phyloP scores from a whole-genome alignment of 1,140 invertebrate species.

The Hycleus cichorii region DNA sequence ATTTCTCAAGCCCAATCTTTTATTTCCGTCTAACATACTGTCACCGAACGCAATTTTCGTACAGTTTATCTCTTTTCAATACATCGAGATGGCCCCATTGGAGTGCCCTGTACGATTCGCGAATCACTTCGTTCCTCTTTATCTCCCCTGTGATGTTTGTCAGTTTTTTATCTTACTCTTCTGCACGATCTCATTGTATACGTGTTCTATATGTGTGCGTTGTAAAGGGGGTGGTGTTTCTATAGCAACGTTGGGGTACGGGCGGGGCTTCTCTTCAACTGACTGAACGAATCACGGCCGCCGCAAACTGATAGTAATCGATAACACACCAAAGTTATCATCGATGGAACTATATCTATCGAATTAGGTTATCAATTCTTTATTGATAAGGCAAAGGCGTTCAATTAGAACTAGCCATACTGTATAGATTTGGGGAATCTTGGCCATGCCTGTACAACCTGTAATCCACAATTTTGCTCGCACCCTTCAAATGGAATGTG shows the following conservation, averaged over 20 bases:
- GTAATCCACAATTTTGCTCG: too few relatives aligned
- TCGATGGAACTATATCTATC: too few relatives aligned
- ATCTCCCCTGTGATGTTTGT: conserved; percentile 9
- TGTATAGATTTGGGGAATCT: too few relatives aligned
- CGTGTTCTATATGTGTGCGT: too few relatives aligned
- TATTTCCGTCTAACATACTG: too few relatives aligned
- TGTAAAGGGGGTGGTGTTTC: conserved; percentile 23
- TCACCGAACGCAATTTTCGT: background rate
- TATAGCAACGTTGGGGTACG: conserved; percentile 31
- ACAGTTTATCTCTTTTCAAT: conserved; percentile 16
- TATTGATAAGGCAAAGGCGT: too few relatives aligned
- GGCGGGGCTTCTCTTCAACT: conserved; percentile 29
- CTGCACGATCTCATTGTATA: background rate
- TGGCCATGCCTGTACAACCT: too few relatives aligned
- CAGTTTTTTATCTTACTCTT: conserved; percentile 22
- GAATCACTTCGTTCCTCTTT: conserved; percentile 18
- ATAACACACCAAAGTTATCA: conserved; percentile 22
- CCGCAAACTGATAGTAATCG: conserved; percentile 39
- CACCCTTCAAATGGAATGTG: too few relatives aligned
- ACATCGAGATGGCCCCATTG: conserved; percentile 12
- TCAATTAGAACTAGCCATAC: too few relatives aligned
- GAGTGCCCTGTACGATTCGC: conserved; percentile 12
- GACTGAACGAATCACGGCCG: conserved; percentile 36
- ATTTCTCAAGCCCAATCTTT: background rate
- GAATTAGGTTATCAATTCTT: too few relatives aligned